Conservation (phyloP, 2,113 vertebrate genomes). For the Pachypanchax playfairii region DNA sequence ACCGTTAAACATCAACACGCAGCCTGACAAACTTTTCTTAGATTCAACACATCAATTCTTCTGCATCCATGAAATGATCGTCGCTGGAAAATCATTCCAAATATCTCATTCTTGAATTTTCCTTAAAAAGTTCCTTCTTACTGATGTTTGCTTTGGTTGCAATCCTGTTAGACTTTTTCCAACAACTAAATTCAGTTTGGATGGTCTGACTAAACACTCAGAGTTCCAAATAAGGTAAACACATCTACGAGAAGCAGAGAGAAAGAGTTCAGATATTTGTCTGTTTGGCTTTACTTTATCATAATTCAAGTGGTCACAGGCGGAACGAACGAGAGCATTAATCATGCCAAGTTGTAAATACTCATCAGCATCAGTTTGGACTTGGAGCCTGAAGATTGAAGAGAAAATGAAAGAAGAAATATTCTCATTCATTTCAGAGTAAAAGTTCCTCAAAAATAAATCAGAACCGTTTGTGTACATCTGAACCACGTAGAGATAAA, state of each 20-base stretch:
- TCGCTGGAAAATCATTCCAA: conserved; percentile 20
- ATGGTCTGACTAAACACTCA: conserved; percentile 40
- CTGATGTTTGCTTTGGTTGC: neutral
- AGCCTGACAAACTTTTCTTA: conserved; percentile 35
- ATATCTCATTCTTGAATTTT: neutral
- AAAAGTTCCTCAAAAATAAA: no score
- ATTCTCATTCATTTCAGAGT: no score
- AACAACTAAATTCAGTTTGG: conserved; percentile 30
- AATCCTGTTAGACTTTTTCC: neutral
- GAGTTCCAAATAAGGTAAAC: conserved; percentile 4
- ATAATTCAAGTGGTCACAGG: conserved; percentile 40
- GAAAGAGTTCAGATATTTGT: conserved; percentile 2
- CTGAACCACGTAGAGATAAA: no score
- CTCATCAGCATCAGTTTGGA: conserved; percentile 32
- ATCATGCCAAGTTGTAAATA: conserved; percentile 48
- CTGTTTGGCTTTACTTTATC: conserved; percentile 27
- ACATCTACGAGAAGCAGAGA: conserved; percentile 21
- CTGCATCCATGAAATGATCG: conserved; percentile 28
- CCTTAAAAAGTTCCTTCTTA: conserved; percentile 5
- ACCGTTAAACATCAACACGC: conserved; percentile 57
- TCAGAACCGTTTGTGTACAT: no score
- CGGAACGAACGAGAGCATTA: conserved; percentile 14
- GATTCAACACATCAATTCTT: conserved; percentile 58
- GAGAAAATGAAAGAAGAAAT: conserved; percentile 36
- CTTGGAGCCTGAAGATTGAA: conserved; percentile 19